phyloP scores from a whole-genome alignment of 2,888 invertebrate genomes.

The Spisula solida region DNA sequence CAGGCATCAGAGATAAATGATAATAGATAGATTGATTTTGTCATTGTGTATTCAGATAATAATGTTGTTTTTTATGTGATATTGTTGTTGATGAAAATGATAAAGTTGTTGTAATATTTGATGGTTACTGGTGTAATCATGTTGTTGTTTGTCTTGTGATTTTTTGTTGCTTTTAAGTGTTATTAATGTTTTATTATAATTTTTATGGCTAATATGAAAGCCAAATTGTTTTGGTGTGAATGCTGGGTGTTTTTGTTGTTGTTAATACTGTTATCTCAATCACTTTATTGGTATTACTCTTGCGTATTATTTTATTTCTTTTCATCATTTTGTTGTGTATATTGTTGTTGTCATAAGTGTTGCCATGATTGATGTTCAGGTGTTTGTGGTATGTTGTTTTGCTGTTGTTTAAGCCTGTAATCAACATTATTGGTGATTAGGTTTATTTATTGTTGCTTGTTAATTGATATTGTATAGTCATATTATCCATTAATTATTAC shows the following conservation, averaged over 20 bases:
- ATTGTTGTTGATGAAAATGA: background rate
- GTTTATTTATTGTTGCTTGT: background rate
- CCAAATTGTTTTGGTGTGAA: background rate
- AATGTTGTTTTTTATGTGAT: background rate
- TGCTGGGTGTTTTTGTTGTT: background rate
- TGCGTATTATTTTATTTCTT: background rate
- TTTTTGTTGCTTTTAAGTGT: background rate
- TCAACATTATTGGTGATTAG: background rate
- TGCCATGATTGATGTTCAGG: background rate
- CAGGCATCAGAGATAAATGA: background rate
- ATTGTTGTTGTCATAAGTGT: background rate
- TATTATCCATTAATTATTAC: too few relatives aligned
- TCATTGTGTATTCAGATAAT: slow-evolving; percentile 2
- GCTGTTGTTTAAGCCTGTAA: background rate
- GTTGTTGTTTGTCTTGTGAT: background rate
- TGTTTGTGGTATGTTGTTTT: background rate
- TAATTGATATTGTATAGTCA: background rate
- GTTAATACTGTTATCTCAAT: background rate
- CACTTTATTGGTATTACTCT: background rate
- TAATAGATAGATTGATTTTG: slow-evolving; percentile 2
- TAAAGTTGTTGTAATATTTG: background rate
- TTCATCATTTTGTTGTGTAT: background rate
- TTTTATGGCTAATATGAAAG: background rate
- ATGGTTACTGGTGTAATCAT: background rate
- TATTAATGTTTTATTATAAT: too few relatives aligned